phyloP scores from a whole-genome alignment of 2,113 vertebrate genomes.

The Leuciscus idus region DNA sequence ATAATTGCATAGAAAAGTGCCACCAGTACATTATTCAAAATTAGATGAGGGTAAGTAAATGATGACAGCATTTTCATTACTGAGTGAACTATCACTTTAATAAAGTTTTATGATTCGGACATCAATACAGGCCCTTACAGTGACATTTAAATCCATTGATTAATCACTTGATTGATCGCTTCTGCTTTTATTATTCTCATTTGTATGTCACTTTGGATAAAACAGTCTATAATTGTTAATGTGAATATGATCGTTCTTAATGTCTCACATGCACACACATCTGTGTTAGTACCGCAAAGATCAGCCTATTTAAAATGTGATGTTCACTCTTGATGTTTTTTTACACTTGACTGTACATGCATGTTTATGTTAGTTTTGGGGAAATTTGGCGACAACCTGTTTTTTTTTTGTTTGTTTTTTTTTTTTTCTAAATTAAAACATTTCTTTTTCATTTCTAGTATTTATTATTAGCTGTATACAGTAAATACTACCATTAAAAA shows the following conservation, averaged over 20 bases:
- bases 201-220: not conserved
- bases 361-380: conserved; percentile 49
- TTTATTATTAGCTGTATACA: not conserved
- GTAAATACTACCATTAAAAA: not conserved
- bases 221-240: conserved; percentile 1
- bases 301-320: conserved; percentile 69
- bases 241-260: not conserved
- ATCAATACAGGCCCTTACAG: not conserved
- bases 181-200: conserved; percentile 8
- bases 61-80: not conserved
- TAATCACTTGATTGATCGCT: not conserved
- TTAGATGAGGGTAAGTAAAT: not conserved
- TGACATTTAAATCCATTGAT: conserved; percentile 12
- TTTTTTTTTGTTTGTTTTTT: too few relatives aligned
- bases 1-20: too few relatives aligned
- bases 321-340: conserved; percentile 58
- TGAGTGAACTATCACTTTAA: not conserved
- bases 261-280: not conserved
- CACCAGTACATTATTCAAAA: too few relatives aligned
- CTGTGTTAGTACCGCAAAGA: conserved; percentile 65
- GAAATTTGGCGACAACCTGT: not conserved
- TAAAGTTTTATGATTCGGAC: not conserved
- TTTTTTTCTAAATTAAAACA: not conserved
- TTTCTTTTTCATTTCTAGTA: not conserved
- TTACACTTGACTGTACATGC: conserved; percentile 57